Evolutionary conservation across 2,888 invertebrate genomes (phyloP).

Genomic region (Eurois occulta): DNA sequence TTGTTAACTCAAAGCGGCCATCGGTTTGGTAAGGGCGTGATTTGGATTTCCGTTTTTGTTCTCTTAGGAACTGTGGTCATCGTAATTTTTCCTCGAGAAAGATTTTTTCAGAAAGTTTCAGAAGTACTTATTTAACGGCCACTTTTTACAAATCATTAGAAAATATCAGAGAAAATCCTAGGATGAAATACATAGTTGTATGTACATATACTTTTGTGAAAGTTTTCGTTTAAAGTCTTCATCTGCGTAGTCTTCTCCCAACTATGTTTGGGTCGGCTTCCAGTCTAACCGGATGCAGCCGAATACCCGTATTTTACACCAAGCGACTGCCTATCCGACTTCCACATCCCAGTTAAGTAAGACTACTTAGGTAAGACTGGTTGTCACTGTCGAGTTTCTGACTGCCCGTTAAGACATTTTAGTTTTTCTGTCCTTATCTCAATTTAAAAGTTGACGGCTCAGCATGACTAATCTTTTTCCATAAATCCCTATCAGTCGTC

Average conservation of each 20-base stretch:
- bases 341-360: too few relatives aligned
- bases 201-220: too few relatives aligned
- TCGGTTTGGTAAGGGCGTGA: background rate
- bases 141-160: background rate
- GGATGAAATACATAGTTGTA: background rate
- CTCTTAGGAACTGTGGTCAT: background rate
- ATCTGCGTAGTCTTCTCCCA: background rate
- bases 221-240: background rate
- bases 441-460: too few relatives aligned
- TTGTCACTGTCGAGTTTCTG: too few relatives aligned
- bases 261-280: background rate
- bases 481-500: background rate
- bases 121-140: background rate
- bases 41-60: background rate
- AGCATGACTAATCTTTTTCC: background rate
- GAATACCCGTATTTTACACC: too few relatives aligned
- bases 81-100: background rate
- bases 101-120: background rate
- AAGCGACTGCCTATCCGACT: too few relatives aligned
- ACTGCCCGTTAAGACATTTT: too few relatives aligned
- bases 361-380: too few relatives aligned
- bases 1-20: background rate
- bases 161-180: too few relatives aligned
- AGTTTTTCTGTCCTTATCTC: too few relatives aligned
- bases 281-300: background rate